These are phyloP conservation scores for Spisula subtruncata DNA, from an alignment of 2,888 invertebrate species.

Conservation along the genomic window DNA sequence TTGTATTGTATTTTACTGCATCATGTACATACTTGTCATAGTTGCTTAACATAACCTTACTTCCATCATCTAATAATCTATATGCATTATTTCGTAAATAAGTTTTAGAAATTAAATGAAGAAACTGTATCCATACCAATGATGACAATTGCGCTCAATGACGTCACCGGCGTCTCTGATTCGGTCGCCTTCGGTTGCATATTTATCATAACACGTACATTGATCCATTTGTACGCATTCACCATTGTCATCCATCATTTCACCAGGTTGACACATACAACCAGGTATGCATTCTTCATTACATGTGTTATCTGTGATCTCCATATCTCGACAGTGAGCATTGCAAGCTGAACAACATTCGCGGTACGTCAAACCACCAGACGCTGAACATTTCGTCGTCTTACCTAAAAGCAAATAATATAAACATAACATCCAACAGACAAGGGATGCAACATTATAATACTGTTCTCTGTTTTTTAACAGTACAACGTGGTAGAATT, in stretches of 20 bases:
- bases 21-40: no score
- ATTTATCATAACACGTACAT: conserved; percentile 74
- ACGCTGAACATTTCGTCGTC: conserved; percentile 40
- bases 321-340: conserved; percentile 70
- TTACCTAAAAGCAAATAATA: conserved; percentile 17
- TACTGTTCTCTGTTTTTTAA: no score
- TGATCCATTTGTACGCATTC: conserved; percentile 63
- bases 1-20: no score
- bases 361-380: conserved; percentile 59
- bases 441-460: no score
- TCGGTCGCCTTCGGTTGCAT: conserved; percentile 83
- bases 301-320: conserved; percentile 68
- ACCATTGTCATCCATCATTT: conserved; percentile 70
- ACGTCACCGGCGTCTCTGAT: conserved; percentile 66
- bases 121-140: conserved; percentile 59
- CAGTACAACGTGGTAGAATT: no score
- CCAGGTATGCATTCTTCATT: conserved; percentile 72
- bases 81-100: no score
- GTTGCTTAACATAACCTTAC: no score
- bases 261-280: conserved; percentile 66
- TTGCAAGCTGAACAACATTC: conserved; percentile 70
- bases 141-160: conserved; percentile 67
- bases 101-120: no score
- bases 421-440: no score
- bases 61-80: no score